A percentile compares a stretch with the other conserved stretches of the same genome.
Conservation (phyloP, 2,888 invertebrate genomes). For the Eutolmus rufibarbis region DNA sequence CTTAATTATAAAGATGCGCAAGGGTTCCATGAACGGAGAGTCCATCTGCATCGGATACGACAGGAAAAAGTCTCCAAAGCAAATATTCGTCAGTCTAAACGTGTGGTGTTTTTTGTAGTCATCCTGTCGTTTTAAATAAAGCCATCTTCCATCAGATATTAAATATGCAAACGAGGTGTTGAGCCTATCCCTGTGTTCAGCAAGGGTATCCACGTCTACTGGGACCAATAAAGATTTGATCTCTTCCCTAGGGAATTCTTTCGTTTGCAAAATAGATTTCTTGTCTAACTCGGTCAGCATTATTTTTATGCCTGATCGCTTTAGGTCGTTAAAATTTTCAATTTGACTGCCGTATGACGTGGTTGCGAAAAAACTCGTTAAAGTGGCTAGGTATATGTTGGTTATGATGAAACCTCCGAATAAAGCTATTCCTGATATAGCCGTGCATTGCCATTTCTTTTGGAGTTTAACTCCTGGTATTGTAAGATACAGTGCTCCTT, state of each 20-base stretch:
- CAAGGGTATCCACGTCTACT: background rate
- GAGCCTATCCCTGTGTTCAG: background rate
- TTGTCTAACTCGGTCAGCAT: background rate
- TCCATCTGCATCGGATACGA: slow-evolving; percentile 15
- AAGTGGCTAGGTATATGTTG: slow-evolving; percentile 14
- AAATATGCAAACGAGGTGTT: slow-evolving; percentile 25
- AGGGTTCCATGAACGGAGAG: slow-evolving; percentile 31
- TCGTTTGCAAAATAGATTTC: background rate
- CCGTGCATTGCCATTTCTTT: background rate
- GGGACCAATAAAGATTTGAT: background rate
- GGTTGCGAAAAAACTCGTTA: slow-evolving; percentile 8
- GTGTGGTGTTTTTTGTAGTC: background rate
- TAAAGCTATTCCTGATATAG: background rate
- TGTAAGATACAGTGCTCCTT: background rate
- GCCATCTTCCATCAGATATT: background rate
- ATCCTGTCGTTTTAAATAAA: slow-evolving; percentile 6
- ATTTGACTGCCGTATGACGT: slow-evolving; percentile 23
- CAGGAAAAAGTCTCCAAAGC: background rate
- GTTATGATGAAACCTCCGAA: slow-evolving; percentile 29
- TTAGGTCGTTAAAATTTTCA: background rate
- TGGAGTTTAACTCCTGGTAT: background rate
- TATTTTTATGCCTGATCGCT: background rate
- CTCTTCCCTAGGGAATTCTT: background rate
- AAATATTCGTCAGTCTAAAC: slow-evolving; percentile 13
- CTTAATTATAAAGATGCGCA: background rate